Base-by-base conservation (phyloP, 2,113 vertebrate species). In the Rhynchomys soricoides region DNA sequence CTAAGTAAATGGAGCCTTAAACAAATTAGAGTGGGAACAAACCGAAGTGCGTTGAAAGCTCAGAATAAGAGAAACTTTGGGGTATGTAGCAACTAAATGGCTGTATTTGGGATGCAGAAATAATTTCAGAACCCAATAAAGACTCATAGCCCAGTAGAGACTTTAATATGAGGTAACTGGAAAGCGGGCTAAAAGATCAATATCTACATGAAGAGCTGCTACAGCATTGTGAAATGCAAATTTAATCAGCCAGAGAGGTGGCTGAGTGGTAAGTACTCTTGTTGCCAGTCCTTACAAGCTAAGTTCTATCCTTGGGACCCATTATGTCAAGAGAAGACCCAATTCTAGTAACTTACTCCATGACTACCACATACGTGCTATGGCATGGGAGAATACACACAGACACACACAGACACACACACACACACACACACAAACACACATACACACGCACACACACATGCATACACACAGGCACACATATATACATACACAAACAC, bases 1-100 rank as follows among this genome's bases (percentile, higher is more conserved):
- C 1, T 15, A 66, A 71, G 26, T 6, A 75, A 6, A n/a, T 68
- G 17, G 12, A 78, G 26, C 17, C 43, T 71, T 31, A 26, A 37
- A 5, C 31, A 75, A 70, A 43, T 0, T 7, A 40, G 17, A 75
- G 57, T 29, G 50, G 34, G 1, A 0, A 0, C 0, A 4, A 43
- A 85, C 48, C 21, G 66, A 52, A 17, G 9, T 48, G 37, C 3
- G 9, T 37, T 52, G n/a, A 77, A 85, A 75, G 8, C 37, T 31
- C 29, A 48, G 48, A 79, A 78, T 68, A 82, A 92, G 64, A 62
- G 89, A 57, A 45, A 1, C 21, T 48, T 59, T 45, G 3, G 17
- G 31, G 3, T 9, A 50, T 2, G 19, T 48, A 83, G 64, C 52
- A 68, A 88, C 62, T 45, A 52, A 75, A 43, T n/a, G 45, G 6